These are phyloP conservation scores for Fissipunctia ypsillon DNA, from an alignment of 2,888 invertebrate genomes.

Conservation along the genomic window DNA sequence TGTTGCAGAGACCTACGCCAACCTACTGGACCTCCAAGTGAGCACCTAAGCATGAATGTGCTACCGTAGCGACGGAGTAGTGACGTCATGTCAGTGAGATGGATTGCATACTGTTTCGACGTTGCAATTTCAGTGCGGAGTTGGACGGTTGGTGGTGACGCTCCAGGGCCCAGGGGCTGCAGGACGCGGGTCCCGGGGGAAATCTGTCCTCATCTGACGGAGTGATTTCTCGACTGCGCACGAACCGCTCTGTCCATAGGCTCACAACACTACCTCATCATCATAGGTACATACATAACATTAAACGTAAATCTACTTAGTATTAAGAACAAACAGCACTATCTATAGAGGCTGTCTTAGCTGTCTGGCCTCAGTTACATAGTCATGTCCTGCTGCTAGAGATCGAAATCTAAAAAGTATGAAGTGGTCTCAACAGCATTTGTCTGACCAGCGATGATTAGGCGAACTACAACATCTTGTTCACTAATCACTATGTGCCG, in stretches of 20 bases:
- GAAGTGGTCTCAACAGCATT: not conserved
- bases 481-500: not conserved
- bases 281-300: not conserved
- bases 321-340: constrained; percentile 11
- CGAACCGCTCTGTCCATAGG: not conserved
- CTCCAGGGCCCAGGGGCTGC: not conserved
- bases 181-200: no score
- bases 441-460: not conserved
- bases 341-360: not conserved
- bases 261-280: not conserved
- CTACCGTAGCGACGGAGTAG: not conserved
- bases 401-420: not conserved
- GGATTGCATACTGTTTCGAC: not conserved
- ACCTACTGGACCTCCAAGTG: no score
- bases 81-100: not conserved
- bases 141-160: not conserved
- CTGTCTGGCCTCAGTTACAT: constrained; percentile 13
- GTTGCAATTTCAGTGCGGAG: not conserved
- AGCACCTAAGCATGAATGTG: not conserved
- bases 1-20: no score
- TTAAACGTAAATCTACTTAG: not conserved
- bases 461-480: not conserved
- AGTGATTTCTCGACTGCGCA: not conserved
- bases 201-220: not conserved
- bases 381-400: not conserved